Conservation (phyloP, 23 tunicate species). For the Halocynthia aurantium region DNA sequence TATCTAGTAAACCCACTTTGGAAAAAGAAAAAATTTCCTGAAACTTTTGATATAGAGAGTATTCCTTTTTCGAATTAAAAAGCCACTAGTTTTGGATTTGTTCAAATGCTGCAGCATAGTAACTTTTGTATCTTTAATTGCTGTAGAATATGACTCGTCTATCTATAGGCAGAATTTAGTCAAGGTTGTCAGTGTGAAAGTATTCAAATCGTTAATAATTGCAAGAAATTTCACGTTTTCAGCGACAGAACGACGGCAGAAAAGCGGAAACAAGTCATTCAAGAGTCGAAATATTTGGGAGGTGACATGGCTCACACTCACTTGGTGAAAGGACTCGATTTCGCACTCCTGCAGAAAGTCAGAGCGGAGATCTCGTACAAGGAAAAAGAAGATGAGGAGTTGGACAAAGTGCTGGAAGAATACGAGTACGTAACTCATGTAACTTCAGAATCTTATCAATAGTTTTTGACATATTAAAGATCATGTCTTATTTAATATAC, state of each 20-base stretch:
- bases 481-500: no score
- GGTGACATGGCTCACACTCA: slow-evolving; percentile 99
- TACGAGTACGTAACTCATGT: slow-evolving; percentile 3
- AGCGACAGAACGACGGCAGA: slow-evolving; percentile 75
- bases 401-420: slow-evolving; percentile 61
- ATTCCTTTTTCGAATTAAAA: background rate
- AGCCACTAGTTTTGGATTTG: background rate
- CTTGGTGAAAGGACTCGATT: slow-evolving; percentile 98
- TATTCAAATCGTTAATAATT: no score
- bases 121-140: no score
- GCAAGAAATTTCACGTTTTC: no score
- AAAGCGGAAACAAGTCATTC: slow-evolving; percentile 84
- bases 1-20: no score
- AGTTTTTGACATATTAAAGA: no score
- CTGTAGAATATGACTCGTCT: no score
- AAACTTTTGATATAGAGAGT: no score
- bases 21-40: no score
- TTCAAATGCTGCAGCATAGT: no score
- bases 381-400: slow-evolving; percentile 83
- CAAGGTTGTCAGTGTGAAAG: background rate
- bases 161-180: background rate
- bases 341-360: slow-evolving; percentile 93
- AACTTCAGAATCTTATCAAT: background rate
- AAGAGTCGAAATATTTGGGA: slow-evolving; percentile 96
- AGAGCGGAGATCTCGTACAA: slow-evolving; percentile 89